Evolutionary conservation across 2,888 invertebrate species (phyloP), one percentile per base, ranked within the genome.

Genomic region (Smittia aterrima): DNA sequence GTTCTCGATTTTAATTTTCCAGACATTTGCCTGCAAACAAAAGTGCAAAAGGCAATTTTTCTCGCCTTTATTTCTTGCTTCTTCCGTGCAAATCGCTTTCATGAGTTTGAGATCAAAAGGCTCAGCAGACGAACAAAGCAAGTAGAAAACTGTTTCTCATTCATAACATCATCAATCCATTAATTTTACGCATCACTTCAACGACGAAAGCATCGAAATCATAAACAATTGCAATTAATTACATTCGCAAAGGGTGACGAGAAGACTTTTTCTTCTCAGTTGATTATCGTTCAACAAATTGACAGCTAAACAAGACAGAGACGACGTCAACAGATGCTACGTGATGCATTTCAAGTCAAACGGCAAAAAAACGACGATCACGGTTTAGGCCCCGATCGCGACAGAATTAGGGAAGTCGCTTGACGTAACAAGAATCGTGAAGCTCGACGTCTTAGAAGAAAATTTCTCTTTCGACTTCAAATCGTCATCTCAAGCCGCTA

Each of bases 301-400:
- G 62, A 62, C 72, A 72, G 58, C 25, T 16, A 53, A 53, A 71
- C 70, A 71, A 32, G 54, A 70, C 40, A 72, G 22, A 58, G n/a
- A 58, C 11, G 54, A 70, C 27, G 68, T 68, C 47, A 58, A 22
- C 20, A 68, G 58, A 72, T 72, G 72, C 22, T 62, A 62, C 72
- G 54, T 54, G 54, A 53, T 54, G n/a, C 54, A 54, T 70, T 72
- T 72, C 62, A 58, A 20, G 22, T 18, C 20, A 6, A 9, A 58
- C 47, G 22, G n/a, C 18, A 58, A 58, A 47, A 47, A 58, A 58
- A 22, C 58, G 16, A n/a, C 2, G 47, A 58, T 58, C 58, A 22
- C 22, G 58, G 20, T 13, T 20, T 22, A 22, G 58, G n/a, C 16
- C 9, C 22, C 20, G 22, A 58, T 58, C 16, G 47, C 11, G 47